These are phyloP conservation scores for Arvicanthis niloticus DNA, from an alignment of 2,113 vertebrate species.

Conservation along the genomic window DNA sequence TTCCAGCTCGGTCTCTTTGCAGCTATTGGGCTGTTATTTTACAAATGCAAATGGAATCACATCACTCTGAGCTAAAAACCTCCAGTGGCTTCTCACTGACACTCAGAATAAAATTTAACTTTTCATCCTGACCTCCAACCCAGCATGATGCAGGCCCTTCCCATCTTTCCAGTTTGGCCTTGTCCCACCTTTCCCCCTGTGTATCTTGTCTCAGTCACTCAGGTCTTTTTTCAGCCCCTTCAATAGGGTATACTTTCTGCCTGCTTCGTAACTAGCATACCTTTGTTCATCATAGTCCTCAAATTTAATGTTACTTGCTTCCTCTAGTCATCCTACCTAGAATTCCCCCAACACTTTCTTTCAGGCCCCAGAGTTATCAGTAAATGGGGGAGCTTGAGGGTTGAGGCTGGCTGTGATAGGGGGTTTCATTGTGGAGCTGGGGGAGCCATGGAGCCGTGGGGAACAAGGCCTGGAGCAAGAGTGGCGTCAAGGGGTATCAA, in stretches of 20 bases:
- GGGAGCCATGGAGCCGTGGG: too few species aligned
- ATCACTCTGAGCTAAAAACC: slow-evolving; percentile 45
- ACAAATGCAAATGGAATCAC: slow-evolving; percentile 55
- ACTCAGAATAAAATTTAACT: slow-evolving; percentile 50
- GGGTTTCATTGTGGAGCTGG: background rate
- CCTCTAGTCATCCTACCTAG: background rate
- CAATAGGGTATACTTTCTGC: background rate
- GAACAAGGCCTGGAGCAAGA: too few species aligned
- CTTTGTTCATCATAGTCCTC: slow-evolving; percentile 29
- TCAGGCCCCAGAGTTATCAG: background rate
- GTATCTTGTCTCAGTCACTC: background rate
- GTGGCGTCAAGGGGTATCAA: too few species aligned
- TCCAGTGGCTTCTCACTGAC: slow-evolving; percentile 42
- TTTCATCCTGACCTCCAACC: slow-evolving; percentile 34
- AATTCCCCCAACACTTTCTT: background rate
- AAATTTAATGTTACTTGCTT: slow-evolving; percentile 9
- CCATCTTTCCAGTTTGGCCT: background rate
- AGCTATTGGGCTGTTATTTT: slow-evolving; percentile 25
- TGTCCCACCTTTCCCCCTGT: background rate
- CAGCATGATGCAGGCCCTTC: background rate
- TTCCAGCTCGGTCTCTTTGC: slow-evolving; percentile 10
- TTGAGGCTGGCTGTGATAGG: background rate
- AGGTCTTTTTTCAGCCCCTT: background rate
- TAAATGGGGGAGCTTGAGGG: background rate
- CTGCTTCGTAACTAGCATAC: background rate